Conservation (phyloP, 1,140 invertebrate genomes). For the Drosophila guanche region DNA sequence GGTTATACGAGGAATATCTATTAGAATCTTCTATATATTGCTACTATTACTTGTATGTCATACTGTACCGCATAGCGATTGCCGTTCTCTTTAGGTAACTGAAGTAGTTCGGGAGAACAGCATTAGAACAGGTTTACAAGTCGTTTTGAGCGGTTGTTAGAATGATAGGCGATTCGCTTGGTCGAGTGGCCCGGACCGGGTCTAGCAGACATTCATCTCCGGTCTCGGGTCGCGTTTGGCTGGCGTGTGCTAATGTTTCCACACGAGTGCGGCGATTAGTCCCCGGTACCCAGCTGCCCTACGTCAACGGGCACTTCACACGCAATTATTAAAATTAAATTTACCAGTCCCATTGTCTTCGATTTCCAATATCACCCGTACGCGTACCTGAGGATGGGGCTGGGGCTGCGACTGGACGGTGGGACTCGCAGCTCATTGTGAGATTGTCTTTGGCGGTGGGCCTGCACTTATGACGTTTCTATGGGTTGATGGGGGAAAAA, state of each 20-base stretch:
- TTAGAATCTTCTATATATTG: neutral
- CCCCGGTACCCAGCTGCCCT: slow-evolving; percentile 26
- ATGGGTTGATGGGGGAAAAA: neutral
- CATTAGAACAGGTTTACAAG: slow-evolving; percentile 52
- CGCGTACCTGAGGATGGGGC: neutral
- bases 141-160: slow-evolving; percentile 43
- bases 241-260: slow-evolving; percentile 58
- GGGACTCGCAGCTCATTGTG: neutral
- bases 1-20: slow-evolving; percentile 2
- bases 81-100: slow-evolving; percentile 25
- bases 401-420: neutral
- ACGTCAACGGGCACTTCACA: slow-evolving; percentile 57
- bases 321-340: slow-evolving; percentile 64
- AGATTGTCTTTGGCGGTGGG: slow-evolving; percentile 16
- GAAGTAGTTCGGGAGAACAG: slow-evolving; percentile 31
- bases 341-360: slow-evolving; percentile 48
- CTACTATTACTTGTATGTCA: no score
- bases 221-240: slow-evolving; percentile 51
- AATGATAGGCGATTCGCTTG: slow-evolving; percentile 40
- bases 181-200: slow-evolving; percentile 9
- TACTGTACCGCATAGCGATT: slow-evolving; percentile 29
- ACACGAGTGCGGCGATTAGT: slow-evolving; percentile 40
- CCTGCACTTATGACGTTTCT: slow-evolving; percentile 3
- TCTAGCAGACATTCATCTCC: slow-evolving; percentile 23
- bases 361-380: slow-evolving; percentile 44